Conservation (phyloP, 1,140 invertebrate genomes). For the Cryptotermes secundus region DNA sequence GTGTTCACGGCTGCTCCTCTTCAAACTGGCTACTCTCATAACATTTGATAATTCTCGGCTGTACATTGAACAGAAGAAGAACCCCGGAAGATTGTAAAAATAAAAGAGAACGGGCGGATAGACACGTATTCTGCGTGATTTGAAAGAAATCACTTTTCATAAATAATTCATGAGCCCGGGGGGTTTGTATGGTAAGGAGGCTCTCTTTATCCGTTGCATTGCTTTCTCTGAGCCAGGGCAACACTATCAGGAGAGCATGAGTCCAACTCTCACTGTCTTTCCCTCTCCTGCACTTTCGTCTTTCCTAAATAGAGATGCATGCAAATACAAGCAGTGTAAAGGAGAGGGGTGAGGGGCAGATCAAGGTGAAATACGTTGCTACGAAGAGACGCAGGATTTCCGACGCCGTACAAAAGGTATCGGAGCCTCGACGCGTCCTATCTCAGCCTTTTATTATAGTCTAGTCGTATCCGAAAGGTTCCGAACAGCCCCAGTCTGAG, state of each 20-base stretch:
- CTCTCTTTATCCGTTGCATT: neutral
- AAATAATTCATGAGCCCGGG: neutral
- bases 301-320: constrained; percentile 1
- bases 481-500: too few relatives aligned
- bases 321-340: neutral
- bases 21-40: too few relatives aligned
- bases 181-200: neutral
- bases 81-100: neutral
- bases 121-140: constrained; percentile 29
- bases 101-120: constrained; percentile 34
- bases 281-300: neutral
- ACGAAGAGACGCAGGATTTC: constrained; percentile 6
- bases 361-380: constrained; percentile 9
- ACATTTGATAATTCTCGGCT: too few relatives aligned
- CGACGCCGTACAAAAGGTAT: neutral
- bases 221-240: neutral
- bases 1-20: too few relatives aligned
- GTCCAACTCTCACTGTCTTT: neutral
- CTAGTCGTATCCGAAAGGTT: neutral
- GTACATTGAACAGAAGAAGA: too few relatives aligned
- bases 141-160: neutral
- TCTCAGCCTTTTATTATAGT: neutral
- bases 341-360: neutral
- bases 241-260: neutral
- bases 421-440: neutral